Percentiles rank a stretch among this genome's conserved stretches.
phyloP scores from a whole-genome alignment of 2,888 invertebrate genomes.

The Hoplodrina ambigua region DNA sequence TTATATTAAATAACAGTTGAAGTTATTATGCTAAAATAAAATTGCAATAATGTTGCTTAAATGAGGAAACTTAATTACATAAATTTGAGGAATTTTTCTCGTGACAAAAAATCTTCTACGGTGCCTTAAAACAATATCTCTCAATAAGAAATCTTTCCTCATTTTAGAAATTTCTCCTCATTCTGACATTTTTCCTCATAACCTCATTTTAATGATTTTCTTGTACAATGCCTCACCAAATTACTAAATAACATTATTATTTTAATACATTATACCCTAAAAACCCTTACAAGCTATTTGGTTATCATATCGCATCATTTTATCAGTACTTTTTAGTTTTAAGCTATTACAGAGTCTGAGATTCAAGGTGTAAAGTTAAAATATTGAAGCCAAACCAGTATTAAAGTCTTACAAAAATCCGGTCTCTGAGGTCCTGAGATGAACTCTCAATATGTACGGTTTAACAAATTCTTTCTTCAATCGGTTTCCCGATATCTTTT shows the following conservation, averaged over 20 bases:
- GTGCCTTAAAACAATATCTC: not conserved
- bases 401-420: not conserved
- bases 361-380: conserved; percentile 34
- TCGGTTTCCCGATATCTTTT: no score
- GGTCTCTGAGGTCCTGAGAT: not conserved
- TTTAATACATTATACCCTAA: conserved; percentile 18
- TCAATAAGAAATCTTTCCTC: not conserved
- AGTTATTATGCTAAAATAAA: conserved; percentile 1
- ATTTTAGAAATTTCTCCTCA: not conserved
- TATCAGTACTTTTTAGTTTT: conserved; percentile 52
- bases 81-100: not conserved
- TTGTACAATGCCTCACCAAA: conserved; percentile 41
- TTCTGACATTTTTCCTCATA: not conserved
- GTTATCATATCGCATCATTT: conserved; percentile 77
- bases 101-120: not conserved
- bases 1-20: conserved; percentile 27
- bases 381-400: not conserved
- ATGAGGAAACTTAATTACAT: not conserved
- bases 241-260: conserved; percentile 24
- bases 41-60: not conserved
- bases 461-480: no score
- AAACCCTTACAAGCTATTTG: conserved; percentile 70
- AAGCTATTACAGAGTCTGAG: conserved; percentile 29
- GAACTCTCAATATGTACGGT: not conserved
- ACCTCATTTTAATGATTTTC: not conserved